Conservation (phyloP, 2,888 invertebrate genomes). For the Chrysodeixis includens region DNA sequence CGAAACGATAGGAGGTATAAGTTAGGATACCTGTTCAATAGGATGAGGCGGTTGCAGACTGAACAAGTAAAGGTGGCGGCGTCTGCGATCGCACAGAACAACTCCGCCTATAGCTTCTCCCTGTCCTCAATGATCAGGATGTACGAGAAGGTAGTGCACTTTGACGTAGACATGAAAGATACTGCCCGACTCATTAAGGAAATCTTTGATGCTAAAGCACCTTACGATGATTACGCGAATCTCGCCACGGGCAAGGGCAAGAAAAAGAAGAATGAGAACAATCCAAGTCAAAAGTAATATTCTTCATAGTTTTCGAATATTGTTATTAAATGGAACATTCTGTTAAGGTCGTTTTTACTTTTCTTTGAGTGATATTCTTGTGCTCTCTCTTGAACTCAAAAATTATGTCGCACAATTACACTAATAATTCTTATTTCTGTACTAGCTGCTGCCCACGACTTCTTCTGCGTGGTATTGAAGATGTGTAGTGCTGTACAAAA, state of each 20-base stretch:
- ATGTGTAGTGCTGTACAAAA: no score
- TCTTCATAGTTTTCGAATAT: no score
- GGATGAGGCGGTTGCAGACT: conserved; percentile 62
- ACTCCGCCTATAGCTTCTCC: not conserved
- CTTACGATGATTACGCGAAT: not conserved
- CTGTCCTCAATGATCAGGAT: not conserved
- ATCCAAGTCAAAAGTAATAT: no score
- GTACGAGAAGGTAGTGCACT: not conserved
- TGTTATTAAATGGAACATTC: no score
- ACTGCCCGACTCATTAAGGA: not conserved
- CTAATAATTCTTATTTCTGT: no score
- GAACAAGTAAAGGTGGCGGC: conserved; percentile 61
- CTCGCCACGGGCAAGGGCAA: no score
- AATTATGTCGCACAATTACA: no score
- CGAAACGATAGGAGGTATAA: conserved; percentile 63
- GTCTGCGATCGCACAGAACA: not conserved
- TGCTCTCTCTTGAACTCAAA: no score
- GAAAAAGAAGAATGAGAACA: not conserved
- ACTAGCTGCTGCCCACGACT: no score
- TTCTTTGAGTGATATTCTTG: no score
- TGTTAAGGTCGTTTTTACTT: no score
- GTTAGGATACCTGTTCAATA: conserved; percentile 70
- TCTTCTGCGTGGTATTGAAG: no score
- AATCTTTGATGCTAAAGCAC: not conserved
- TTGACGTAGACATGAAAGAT: not conserved